These are phyloP conservation scores for Salvelinus namaycush DNA, from an alignment of 2,113 vertebrate genomes.

Conservation along the genomic window DNA sequence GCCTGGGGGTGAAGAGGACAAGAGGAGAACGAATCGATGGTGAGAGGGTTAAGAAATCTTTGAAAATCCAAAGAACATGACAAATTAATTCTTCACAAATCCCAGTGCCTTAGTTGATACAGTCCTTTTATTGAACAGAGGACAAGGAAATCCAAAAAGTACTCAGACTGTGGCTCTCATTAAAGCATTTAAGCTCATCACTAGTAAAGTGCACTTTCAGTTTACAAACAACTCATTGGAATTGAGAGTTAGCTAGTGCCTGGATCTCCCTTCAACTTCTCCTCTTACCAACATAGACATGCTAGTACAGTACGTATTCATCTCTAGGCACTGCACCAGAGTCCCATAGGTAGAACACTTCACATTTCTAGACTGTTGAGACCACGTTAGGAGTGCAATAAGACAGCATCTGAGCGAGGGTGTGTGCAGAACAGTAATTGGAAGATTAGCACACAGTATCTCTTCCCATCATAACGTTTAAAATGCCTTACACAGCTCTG, in stretches of 20 bases:
- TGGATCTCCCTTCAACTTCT: neutral
- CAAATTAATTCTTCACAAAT: neutral
- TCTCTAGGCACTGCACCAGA: neutral
- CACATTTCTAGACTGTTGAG: constrained; percentile 29
- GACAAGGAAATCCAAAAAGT: constrained; percentile 35
- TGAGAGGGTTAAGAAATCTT: neutral
- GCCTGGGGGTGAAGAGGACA: neutral
- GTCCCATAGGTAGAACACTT: constrained; percentile 17
- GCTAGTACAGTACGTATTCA: neutral
- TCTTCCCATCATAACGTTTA: constrained; percentile 4
- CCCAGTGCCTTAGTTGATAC: constrained; percentile 25
- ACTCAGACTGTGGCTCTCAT: constrained; percentile 51
- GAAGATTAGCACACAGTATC: constrained; percentile 52
- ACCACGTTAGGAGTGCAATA: constrained; percentile 34
- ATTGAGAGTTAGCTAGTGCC: neutral
- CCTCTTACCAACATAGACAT: neutral
- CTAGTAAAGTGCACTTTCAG: constrained; percentile 73
- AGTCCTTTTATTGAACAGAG: constrained; percentile 65
- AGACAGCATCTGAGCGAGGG: constrained; percentile 41
- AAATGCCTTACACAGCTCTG: constrained; percentile 24
- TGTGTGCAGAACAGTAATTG: constrained; percentile 64
- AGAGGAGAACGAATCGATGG: neutral
- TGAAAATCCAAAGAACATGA: constrained; percentile 7
- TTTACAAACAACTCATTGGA: constrained; percentile 38
- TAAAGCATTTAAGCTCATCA: constrained; percentile 61